Evolutionary conservation across 2,797 vertebrate species (phyloP), one percentile per base, ranked within the genome.

Genomic region (Phataginus tetradactyla): DNA sequence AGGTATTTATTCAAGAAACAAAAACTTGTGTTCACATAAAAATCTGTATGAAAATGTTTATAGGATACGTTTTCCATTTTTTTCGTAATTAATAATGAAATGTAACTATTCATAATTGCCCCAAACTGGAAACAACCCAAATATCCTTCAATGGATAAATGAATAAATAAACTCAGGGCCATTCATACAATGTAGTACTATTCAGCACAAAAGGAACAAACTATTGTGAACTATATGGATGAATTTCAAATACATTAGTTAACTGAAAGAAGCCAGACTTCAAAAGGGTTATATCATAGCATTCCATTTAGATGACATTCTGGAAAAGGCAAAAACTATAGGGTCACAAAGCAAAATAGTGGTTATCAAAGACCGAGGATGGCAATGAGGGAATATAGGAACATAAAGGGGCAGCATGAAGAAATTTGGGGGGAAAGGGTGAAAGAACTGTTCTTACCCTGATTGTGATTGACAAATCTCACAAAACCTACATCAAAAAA

Each of bases 311-410:
- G 78, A 39, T 83, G 49, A 78, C 63, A 74, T 74, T 78, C 51
- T 84, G 75, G 39, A 68, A 74, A 87, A 87, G 51, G 72, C 32
- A 88, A 93, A 45, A 97, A 69, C 66, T 85, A 32, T 29, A 71
- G n/a, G 15, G 29, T 87, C n/a, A 53, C 66, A 64, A 45, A 71
- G 23, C 55, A 86, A 59, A 59, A 64, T 27, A 66, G 68, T 55
- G 5, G 13, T 69, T 75, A 55, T n/a, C 2, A 59, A 57, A 68
- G 8, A 6, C 72, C 81, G 86, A 77, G 21, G 49, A 45, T 61
- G 13, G 13, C 27, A 27, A 55, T 69, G 72, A 57, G 15, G 18
- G 25, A 12, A 84, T 57, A n/a, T 71, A 23, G 29, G 32, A 59
- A 59, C 57, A 74, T 57, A 81, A 77, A 84, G 20, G 32, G 11